Evolutionary conservation across 2,797 vertebrate species (phyloP), one percentile per base, ranked within the genome.

Genomic region (Acanthis flammea): DNA sequence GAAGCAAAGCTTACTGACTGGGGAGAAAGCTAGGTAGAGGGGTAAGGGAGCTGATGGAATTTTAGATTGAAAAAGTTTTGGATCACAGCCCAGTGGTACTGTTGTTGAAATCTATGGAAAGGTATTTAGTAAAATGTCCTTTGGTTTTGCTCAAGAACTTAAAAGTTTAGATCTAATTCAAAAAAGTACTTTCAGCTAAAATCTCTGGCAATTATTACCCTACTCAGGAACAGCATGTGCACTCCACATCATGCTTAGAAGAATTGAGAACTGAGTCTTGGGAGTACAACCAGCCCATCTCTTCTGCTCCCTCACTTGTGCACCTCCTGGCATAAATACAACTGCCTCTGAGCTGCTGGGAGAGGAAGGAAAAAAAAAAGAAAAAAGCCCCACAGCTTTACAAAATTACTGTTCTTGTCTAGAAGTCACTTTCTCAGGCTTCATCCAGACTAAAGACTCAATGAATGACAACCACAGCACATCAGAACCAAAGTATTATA

Each of bases 401-500:
- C 21, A 68, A 65, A 92, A 81, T 37, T 1, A n/a, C 42, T 78
- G 37, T 14, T 76, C 67, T 13, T 16, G 6, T 42, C 93, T 45
- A 81, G 78, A 77, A 0, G 1, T 50, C 31, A 31, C 10, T 42
- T 14, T 42, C 31, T 67, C 25, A 35, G 33, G 33, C 33, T 21
- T 74, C 31, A 63, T 16, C 11, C 48, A 48, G 60, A 83, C 35
- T 50, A 21, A 79, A 82, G 63, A 58, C 15, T 47, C 28, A 71
- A 27, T 0, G 4, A 60, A 23, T 53, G 37, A 77, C 41, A 86
- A 74, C 3, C 3, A 4, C 7, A 79, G 18, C 4, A 0, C 17
- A 63, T 57, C 54, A 37, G 62, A 77, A 84, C 15, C 48, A 19
- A 33, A 84, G 7, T 16, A 57, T 19, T 39, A 70, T 4, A 45